These are phyloP conservation scores for Drosophila neonasuta DNA, from an alignment of 2,888 invertebrate genomes.

Conservation along the genomic window DNA sequence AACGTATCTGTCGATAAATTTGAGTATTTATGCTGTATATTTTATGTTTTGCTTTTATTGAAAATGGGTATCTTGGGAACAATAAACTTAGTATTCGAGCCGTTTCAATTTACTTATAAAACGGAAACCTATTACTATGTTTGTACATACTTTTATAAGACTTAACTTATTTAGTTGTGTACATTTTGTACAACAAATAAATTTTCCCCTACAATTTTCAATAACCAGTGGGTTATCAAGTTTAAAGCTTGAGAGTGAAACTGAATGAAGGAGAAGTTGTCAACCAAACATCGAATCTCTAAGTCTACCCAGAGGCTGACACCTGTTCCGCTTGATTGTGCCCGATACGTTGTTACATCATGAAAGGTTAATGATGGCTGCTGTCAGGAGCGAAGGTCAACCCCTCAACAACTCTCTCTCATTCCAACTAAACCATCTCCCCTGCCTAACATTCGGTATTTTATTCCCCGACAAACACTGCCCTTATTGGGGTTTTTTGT, in stretches of 20 bases:
- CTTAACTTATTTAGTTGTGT: no score
- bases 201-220: background rate
- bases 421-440: slow-evolving; percentile 16
- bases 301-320: slow-evolving; percentile 35
- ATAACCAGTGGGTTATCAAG: background rate
- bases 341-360: slow-evolving; percentile 63
- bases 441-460: slow-evolving; percentile 10
- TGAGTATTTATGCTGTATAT: no score
- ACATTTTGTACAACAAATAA: background rate
- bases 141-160: no score
- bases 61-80: no score
- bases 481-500: slow-evolving; percentile 26
- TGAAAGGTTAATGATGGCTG: slow-evolving; percentile 78
- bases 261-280: background rate
- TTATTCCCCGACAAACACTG: slow-evolving; percentile 17
- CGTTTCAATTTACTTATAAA: no score
- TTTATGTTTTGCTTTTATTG: no score
- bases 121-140: no score
- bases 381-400: slow-evolving; percentile 76
- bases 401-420: slow-evolving; percentile 14
- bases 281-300: slow-evolving; percentile 6
- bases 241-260: background rate
- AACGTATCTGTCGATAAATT: no score
- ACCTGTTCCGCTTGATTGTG: slow-evolving; percentile 75
- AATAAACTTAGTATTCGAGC: no score